A percentile compares a stretch with the other conserved stretches of the same genome.
These are phyloP conservation scores for Cynoglossus semilaevis DNA, from an alignment of 2,113 vertebrate genomes.

Conservation along the genomic window DNA sequence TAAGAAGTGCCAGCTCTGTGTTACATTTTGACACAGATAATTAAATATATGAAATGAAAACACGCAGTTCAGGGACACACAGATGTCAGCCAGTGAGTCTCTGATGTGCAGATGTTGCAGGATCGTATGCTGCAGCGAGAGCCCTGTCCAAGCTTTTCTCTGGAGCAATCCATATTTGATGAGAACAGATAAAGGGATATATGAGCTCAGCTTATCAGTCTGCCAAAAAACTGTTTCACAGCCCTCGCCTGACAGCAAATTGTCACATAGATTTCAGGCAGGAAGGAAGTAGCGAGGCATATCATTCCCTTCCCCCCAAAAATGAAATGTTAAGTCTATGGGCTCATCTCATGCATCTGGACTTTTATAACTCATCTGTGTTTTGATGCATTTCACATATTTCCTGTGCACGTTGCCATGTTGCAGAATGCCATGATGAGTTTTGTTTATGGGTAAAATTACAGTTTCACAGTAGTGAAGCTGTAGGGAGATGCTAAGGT, in stretches of 20 bases:
- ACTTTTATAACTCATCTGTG: neutral
- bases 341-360: neutral
- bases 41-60: slow-evolving; percentile 12
- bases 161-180: slow-evolving; percentile 39
- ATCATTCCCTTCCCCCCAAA: slow-evolving; percentile 25
- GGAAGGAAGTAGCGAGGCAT: slow-evolving; percentile 2
- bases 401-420: neutral
- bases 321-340: neutral
- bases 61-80: slow-evolving; percentile 10
- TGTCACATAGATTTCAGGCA: slow-evolving; percentile 11
- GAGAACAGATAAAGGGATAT: slow-evolving; percentile 34
- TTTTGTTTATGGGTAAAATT: slow-evolving; percentile 9
- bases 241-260: slow-evolving; percentile 5
- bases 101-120: slow-evolving; percentile 27
- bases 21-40: slow-evolving; percentile 8
- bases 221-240: slow-evolving; percentile 25
- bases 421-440: slow-evolving; percentile 8
- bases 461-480: slow-evolving; percentile 7
- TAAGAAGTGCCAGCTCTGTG: neutral
- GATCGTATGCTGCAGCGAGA: slow-evolving; percentile 17
- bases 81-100: slow-evolving; percentile 21
- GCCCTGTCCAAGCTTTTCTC: slow-evolving; percentile 24
- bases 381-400: neutral
- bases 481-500: neutral
- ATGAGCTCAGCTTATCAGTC: slow-evolving; percentile 21